These are phyloP conservation scores for Corythucha ciliata DNA, from an alignment of 2,888 invertebrate species.

Conservation along the genomic window DNA sequence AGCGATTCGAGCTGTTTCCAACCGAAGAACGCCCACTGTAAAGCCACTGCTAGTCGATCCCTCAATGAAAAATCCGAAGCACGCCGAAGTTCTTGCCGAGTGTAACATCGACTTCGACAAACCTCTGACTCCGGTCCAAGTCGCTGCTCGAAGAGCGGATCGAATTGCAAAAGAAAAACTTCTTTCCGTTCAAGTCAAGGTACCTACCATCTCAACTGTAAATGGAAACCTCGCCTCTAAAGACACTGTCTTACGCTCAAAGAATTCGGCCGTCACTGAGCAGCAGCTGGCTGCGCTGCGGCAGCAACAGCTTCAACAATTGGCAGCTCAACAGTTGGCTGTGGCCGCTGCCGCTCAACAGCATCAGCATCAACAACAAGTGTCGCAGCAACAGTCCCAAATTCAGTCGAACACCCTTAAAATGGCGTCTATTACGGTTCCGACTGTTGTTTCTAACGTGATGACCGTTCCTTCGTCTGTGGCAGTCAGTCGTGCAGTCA, in stretches of 20 bases:
- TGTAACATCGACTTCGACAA: conserved; percentile 77
- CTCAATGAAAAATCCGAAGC: conserved; percentile 68
- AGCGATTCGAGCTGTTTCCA: conserved; percentile 62
- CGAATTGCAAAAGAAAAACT: conserved; percentile 76
- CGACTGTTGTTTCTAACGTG: conserved; percentile 32
- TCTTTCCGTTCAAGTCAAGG: conserved; percentile 39
- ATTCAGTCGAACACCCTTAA: conserved; percentile 11
- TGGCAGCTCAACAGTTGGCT: no score
- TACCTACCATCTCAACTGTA: neutral
- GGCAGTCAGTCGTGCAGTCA: conserved; percentile 18
- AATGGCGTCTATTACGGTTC: conserved; percentile 27
- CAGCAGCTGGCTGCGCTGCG: conserved; percentile 30
- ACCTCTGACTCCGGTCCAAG: conserved; percentile 72
- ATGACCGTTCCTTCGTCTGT: conserved; percentile 31
- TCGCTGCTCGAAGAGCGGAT: conserved; percentile 71
- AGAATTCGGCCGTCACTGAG: conserved; percentile 24
- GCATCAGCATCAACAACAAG: conserved; percentile 35
- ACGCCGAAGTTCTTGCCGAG: conserved; percentile 71
- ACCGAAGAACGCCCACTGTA: conserved; percentile 63
- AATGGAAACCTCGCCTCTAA: neutral
- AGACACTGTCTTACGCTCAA: neutral
- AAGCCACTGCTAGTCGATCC: conserved; percentile 67
- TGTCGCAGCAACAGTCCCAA: conserved; percentile 29
- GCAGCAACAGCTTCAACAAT: conserved; percentile 29
- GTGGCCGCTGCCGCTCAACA: conserved; percentile 25